Evolutionary conservation across 2,888 invertebrate genomes (phyloP).

Genomic region (Hedychridium roseum): DNA sequence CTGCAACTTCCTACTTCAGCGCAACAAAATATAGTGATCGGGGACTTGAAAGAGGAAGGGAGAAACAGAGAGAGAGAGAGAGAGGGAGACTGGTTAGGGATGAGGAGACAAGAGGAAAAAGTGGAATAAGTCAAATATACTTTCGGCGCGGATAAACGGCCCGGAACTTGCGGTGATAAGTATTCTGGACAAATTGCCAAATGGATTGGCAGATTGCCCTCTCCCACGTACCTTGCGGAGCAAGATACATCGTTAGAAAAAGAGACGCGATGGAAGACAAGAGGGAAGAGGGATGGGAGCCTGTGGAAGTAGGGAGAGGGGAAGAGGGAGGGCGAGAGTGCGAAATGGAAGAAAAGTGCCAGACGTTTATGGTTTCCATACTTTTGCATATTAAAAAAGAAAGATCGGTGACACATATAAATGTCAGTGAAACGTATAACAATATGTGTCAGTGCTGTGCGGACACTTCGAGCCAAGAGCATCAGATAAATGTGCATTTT

Average conservation of each 20-base stretch:
- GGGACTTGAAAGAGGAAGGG: conserved; percentile 19
- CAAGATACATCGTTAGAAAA: too few relatives aligned
- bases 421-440: conserved; percentile 26
- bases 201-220: conserved; percentile 13
- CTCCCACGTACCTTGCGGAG: not conserved
- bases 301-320: too few relatives aligned
- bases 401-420: conserved; percentile 24
- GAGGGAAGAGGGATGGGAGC: conserved; percentile 1
- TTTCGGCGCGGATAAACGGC: conserved; percentile 3
- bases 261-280: not conserved
- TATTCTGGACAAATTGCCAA: conserved; percentile 16
- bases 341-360: conserved; percentile 13
- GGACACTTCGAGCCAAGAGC: conserved; percentile 46
- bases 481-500: conserved; percentile 37
- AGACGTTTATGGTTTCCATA: too few relatives aligned
- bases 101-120: not conserved
- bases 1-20: conserved; percentile 44
- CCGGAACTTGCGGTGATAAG: conserved; percentile 15
- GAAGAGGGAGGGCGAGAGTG: not conserved
- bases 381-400: not conserved
- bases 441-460: conserved; percentile 58
- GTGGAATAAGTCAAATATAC: too few relatives aligned
- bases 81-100: not conserved
- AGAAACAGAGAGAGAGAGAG: conserved; percentile 12
- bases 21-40: conserved; percentile 28